phyloP scores from a whole-genome alignment of 2,113 vertebrate species.

The Pseudolaguvia tuberculata region DNA sequence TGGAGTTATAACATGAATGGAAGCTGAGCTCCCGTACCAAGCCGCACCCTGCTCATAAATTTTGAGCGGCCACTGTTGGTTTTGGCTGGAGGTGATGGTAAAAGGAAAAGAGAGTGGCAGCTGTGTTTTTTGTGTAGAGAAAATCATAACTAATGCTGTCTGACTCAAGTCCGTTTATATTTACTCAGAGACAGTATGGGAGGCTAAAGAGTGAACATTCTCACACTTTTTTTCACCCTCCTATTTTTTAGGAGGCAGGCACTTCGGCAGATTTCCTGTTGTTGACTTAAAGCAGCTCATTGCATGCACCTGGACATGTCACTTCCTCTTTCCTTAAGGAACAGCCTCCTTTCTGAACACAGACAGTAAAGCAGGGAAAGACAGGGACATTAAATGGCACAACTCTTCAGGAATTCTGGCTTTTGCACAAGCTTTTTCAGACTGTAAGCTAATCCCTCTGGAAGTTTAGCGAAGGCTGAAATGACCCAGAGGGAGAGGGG shows the following conservation, averaged over 20 bases:
- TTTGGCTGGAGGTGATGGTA: conserved; percentile 22
- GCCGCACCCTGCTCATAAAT: conserved; percentile 24
- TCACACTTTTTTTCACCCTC: background rate
- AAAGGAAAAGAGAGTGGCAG: conserved; percentile 6
- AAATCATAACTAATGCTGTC: conserved; percentile 5
- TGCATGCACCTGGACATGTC: conserved; percentile 68
- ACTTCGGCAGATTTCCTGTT: conserved; percentile 55
- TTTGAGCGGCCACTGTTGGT: conserved; percentile 2
- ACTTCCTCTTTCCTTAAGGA: conserved; percentile 59
- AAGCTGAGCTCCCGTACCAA: background rate
- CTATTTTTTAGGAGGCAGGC: conserved; percentile 2
- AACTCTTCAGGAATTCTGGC: conserved; percentile 43
- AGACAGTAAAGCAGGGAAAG: conserved; percentile 10
- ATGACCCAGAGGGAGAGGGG: background rate
- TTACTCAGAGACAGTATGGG: background rate
- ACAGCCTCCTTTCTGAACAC: background rate
- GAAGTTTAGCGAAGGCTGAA: conserved; percentile 39
- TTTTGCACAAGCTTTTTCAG: conserved; percentile 31
- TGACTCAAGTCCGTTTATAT: conserved; percentile 14
- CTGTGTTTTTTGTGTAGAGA: background rate
- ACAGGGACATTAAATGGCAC: conserved; percentile 42
- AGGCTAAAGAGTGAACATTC: background rate
- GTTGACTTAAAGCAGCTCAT: conserved; percentile 66
- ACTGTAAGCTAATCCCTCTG: conserved; percentile 49
- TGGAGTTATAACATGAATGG: background rate